Conservation (phyloP, 2,888 invertebrate species). For the Drosophila trichaetosa region DNA sequence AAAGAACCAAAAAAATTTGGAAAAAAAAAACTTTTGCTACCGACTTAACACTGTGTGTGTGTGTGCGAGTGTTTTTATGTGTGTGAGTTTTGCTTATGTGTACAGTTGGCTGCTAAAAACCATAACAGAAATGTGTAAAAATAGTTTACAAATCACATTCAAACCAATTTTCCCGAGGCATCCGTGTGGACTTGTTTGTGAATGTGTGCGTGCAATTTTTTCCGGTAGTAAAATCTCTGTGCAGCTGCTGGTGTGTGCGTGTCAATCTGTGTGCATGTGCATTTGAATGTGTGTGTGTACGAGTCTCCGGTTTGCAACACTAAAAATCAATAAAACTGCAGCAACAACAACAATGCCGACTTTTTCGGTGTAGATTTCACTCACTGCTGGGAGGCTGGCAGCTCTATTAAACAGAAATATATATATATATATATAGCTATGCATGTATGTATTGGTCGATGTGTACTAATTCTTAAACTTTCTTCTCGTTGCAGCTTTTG, state of each 20-base stretch:
- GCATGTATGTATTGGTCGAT: constrained; percentile 14
- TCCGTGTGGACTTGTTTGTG: constrained; percentile 26
- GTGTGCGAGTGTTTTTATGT: constrained; percentile 27
- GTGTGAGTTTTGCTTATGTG: constrained; percentile 46
- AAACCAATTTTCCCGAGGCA: constrained; percentile 27
- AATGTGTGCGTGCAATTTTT: constrained; percentile 70
- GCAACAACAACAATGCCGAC: constrained; percentile 54
- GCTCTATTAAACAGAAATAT: constrained; percentile 11
- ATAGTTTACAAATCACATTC: constrained; percentile 67
- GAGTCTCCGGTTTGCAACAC: constrained; percentile 73
- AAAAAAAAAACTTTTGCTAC: constrained; percentile 53
- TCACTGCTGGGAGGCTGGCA: constrained; percentile 28
- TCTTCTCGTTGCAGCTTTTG: constrained; percentile 83
- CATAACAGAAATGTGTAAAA: constrained; percentile 73
- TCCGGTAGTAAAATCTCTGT: constrained; percentile 69
- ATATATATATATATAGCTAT: constrained; percentile 1
- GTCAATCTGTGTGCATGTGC: constrained; percentile 23
- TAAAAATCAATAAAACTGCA: constrained; percentile 79
- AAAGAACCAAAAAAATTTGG: constrained; percentile 39
- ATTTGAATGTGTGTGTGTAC: constrained; percentile 31
- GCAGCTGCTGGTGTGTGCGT: constrained; percentile 53
- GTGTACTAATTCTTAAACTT: constrained; percentile 49
- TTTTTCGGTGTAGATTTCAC: constrained; percentile 72
- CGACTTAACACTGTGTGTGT: constrained; percentile 52
- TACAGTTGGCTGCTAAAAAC: constrained; percentile 68